phyloP scores from a whole-genome alignment of 2,797 vertebrate species.

The Caiman crocodilus region DNA sequence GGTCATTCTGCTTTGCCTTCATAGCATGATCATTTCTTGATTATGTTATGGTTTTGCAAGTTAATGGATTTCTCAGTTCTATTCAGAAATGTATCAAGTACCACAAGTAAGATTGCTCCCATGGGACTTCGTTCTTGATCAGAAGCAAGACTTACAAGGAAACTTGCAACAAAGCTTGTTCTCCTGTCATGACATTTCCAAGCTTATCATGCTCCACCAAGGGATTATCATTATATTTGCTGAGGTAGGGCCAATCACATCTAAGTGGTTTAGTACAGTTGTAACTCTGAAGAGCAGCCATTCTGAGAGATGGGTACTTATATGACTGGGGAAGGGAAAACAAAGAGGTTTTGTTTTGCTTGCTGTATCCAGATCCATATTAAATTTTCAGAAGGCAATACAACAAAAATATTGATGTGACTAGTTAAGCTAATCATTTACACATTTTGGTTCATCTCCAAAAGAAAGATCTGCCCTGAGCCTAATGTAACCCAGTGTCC shows the following conservation, averaged over 20 bases:
- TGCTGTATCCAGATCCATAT: no score
- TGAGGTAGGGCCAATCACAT: background rate
- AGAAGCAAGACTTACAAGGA: background rate
- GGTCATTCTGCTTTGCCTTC: background rate
- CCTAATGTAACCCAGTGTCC: background rate
- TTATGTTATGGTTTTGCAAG: background rate
- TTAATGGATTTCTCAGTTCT: background rate
- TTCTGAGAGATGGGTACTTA: background rate
- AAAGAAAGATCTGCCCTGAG: background rate
- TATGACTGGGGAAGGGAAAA: background rate
- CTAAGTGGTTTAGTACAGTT: background rate
- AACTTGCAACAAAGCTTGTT: background rate
- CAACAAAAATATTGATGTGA: background rate
- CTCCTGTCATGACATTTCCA: background rate
- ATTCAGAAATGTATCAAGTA: background rate
- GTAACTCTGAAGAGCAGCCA: background rate
- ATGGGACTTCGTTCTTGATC: background rate
- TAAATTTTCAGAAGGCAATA: background rate
- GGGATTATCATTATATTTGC: background rate
- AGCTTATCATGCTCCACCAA: background rate
- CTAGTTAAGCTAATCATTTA: background rate
- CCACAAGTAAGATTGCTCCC: background rate
- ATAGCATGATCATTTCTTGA: background rate
- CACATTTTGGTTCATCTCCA: background rate
- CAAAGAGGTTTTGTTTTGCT: background rate